Percentiles rank a stretch among this genome's conserved stretches.
These are phyloP conservation scores for Nannoperca obscura DNA, from an alignment of 2,797 vertebrate genomes.

Conservation along the genomic window DNA sequence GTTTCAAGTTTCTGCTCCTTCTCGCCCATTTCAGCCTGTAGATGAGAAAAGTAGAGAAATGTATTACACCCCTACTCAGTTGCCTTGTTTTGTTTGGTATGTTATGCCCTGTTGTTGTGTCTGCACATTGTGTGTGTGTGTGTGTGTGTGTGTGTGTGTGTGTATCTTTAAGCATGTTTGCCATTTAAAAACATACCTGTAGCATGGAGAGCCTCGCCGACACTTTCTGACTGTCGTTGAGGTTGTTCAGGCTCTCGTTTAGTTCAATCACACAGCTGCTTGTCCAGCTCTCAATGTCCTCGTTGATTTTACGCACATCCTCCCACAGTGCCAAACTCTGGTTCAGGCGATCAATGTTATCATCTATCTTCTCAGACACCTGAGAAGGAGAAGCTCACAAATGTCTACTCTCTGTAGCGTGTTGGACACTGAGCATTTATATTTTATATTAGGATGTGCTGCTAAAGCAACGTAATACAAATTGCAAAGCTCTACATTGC, in stretches of 20 bases:
- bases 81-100: background rate
- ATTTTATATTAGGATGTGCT: background rate
- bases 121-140: background rate
- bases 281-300: constrained; percentile 93
- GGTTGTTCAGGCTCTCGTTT: constrained; percentile 88
- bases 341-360: constrained; percentile 89
- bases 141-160: background rate
- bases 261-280: constrained; percentile 87
- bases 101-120: background rate
- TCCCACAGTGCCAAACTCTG: constrained; percentile 89
- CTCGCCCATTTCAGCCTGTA: constrained; percentile 87
- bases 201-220: constrained; percentile 87
- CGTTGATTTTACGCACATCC: constrained; percentile 87
- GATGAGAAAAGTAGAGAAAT: constrained; percentile 26
- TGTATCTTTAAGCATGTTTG: background rate
- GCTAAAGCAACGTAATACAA: background rate
- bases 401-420: background rate
- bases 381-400: constrained; percentile 61
- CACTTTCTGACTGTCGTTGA: constrained; percentile 89
- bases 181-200: constrained; percentile 82
- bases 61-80: background rate
- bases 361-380: constrained; percentile 93
- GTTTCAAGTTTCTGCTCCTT: constrained; percentile 89
- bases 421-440: background rate
- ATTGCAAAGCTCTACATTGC: background rate